These are phyloP conservation scores for Drosophila conformis DNA, from an alignment of 2,888 invertebrate genomes.

Conservation along the genomic window DNA sequence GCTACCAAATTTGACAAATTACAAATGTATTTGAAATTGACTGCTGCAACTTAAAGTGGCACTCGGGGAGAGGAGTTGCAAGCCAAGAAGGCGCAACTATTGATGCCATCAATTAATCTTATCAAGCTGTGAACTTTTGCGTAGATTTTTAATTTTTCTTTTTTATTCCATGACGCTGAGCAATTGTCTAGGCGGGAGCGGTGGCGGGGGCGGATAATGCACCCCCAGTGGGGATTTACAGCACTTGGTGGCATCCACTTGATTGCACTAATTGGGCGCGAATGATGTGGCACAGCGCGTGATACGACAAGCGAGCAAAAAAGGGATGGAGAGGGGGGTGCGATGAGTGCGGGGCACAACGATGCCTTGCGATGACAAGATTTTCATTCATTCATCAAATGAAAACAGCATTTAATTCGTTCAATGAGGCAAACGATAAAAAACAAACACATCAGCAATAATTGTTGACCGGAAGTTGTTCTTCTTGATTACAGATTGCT, in stretches of 20 bases:
- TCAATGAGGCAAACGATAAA: conserved; percentile 37
- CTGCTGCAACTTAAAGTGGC: conserved; percentile 43
- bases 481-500: conserved; percentile 77
- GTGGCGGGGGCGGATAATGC: background rate
- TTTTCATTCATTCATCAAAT: conserved; percentile 73
- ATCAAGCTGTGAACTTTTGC: conserved; percentile 74
- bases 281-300: conserved; percentile 46
- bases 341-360: background rate
- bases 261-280: conserved; percentile 76
- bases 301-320: conserved; percentile 16
- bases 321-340: background rate
- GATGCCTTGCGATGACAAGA: conserved; percentile 73
- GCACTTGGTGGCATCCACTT: conserved; percentile 43
- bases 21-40: conserved; percentile 79
- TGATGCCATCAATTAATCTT: conserved; percentile 67
- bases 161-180: conserved; percentile 16
- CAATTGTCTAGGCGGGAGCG: conserved; percentile 37
- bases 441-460: conserved; percentile 9
- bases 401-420: conserved; percentile 50
- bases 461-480: conserved; percentile 78
- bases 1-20: conserved; percentile 79
- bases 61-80: background rate
- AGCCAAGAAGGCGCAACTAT: conserved; percentile 1
- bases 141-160: conserved; percentile 57
- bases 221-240: background rate